Evolutionary conservation across 2,797 vertebrate genomes (phyloP).

Genomic region (Hephaestus fuliginosus): DNA sequence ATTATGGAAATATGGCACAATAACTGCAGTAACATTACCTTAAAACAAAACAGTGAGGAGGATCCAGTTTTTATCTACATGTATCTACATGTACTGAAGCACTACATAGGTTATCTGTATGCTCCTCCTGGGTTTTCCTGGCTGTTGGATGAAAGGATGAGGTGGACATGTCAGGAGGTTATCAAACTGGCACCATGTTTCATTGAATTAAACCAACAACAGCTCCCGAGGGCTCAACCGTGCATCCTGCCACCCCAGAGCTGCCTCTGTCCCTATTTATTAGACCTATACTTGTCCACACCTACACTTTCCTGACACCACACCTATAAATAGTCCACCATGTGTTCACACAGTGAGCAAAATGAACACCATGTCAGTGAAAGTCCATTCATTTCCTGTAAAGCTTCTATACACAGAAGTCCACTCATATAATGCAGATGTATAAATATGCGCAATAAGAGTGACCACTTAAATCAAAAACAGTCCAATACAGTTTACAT

Average conservation of each 20-base stretch:
- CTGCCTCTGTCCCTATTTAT: constrained; percentile 8
- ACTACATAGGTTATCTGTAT: background rate
- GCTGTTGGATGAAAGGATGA: constrained; percentile 13
- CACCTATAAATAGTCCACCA: constrained; percentile 29
- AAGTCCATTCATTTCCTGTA: background rate
- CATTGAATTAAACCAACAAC: constrained; percentile 21
- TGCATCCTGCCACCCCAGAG: constrained; percentile 4
- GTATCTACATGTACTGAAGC: too few relatives aligned
- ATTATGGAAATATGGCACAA: too few relatives aligned
- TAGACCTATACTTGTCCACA: constrained; percentile 20
- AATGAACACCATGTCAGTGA: constrained; percentile 6
- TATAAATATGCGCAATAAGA: background rate
- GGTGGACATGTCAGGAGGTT: background rate
- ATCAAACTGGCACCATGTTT: constrained; percentile 35
- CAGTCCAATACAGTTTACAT: background rate
- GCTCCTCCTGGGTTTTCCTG: background rate
- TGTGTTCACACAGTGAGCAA: constrained; percentile 13
- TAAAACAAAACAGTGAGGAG: background rate
- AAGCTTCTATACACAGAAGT: background rate
- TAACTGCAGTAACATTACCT: too few relatives aligned
- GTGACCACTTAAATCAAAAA: background rate
- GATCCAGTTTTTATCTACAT: background rate
- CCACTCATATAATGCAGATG: background rate
- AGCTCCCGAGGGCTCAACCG: background rate
- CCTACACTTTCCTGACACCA: constrained; percentile 6